Evolutionary conservation across 2,113 vertebrate genomes (phyloP), one percentile per base, ranked within the genome.

Genomic region (Anolis carolinensis): DNA sequence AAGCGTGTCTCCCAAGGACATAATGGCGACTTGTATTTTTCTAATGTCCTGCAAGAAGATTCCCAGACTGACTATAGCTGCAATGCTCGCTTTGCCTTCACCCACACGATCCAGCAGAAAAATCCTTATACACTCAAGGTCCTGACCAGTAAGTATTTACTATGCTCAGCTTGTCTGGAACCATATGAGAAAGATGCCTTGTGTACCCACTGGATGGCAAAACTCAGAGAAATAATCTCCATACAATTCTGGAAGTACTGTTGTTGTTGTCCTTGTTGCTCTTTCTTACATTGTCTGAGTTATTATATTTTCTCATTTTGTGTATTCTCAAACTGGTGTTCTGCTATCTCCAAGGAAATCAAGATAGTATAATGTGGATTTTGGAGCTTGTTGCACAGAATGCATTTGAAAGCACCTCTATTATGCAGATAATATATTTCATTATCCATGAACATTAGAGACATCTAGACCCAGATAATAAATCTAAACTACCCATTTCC

Each of bases 31-130:
- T 96, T 99, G 5, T 99, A 99, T 91, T 99, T 99, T 96, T 98
- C 99, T 84, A 99, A 99, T 0, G 98, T 99, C 23, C 62, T 98
- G 89, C 94, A 96, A 11, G 97, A 96, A 89, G 99, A 99, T 3
- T 96, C 97, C 74, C 94, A 95, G 79, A 98, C 96, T 0, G 99
- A 99, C 96, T 99, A 99, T 96, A 98, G 98, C 96, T 99, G 99
- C 95, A 99, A 98, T 0, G 99, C 99, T 0, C 98, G 98, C 74
- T 99, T 99, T 94, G 96, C 95, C 85, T 99, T 99, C 94, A 99
- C 98, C 32, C 98, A 99, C 94, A 99, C 99, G 93, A 99, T 99
- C 91, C 99, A 99, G 94, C 98, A 99, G 96, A 99, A 99, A 92
- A 99, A 99, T 91, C 98, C 99, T 4, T 98, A 97, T 94, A 98